Evolutionary conservation across 2,797 vertebrate species (phyloP).

Genomic region (Prunella strophiata): DNA sequence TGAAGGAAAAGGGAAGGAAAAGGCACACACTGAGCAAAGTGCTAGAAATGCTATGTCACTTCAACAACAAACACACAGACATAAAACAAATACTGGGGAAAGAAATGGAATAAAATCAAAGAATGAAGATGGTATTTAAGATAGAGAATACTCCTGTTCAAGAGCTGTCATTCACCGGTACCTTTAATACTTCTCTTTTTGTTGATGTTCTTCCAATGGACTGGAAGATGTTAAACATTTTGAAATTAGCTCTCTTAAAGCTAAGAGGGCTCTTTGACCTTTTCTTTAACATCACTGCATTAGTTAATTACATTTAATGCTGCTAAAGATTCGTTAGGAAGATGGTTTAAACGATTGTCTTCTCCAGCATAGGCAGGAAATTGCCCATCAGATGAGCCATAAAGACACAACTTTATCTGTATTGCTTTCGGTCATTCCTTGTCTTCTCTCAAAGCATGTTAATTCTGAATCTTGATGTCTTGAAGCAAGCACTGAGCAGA

Average conservation of each 20-base stretch:
- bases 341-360: background rate
- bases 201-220: background rate
- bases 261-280: background rate
- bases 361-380: background rate
- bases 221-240: background rate
- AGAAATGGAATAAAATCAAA: slow-evolving; percentile 47
- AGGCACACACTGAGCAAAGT: slow-evolving; percentile 78
- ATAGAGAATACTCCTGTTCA: background rate
- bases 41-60: slow-evolving; percentile 68
- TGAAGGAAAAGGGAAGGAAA: slow-evolving; percentile 82
- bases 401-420: background rate
- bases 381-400: background rate
- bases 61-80: slow-evolving; percentile 43
- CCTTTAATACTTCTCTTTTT: slow-evolving; percentile 8
- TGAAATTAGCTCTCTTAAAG: background rate
- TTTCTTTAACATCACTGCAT: background rate
- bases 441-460: background rate
- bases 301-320: background rate
- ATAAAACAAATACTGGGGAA: slow-evolving; percentile 1
- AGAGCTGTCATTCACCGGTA: slow-evolving; percentile 20
- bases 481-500: slow-evolving; percentile 10
- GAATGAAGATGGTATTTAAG: slow-evolving; percentile 22
- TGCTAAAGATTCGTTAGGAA: background rate
- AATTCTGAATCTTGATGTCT: slow-evolving; percentile 14
- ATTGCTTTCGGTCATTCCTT: background rate